Evolutionary conservation across 2,888 invertebrate species (phyloP), one percentile per base, ranked within the genome.

Genomic region (Ametastegia equiseti): DNA sequence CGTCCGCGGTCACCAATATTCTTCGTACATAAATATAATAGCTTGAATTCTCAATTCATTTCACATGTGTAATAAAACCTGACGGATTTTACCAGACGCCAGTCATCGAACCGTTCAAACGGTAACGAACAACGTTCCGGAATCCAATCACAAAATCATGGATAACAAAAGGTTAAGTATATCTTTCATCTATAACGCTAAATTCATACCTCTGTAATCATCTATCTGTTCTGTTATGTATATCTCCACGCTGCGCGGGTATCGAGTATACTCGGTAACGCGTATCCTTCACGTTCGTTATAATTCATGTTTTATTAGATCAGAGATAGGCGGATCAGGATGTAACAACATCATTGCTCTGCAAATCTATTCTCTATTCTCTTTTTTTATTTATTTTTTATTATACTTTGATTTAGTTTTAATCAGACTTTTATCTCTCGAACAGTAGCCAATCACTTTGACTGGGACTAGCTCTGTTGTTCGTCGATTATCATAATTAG

Each of bases 131-230:
- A 67, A 11, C 67, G 27, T 4, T 23, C 19, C 39, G 2, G 39
- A n/a, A 19, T n/a, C 15, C 19, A 54, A 54, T 30, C 71, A 47
- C 30, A 71, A 45, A 42, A 54, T 54, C n/a, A 75, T 75, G 75
- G 75, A 75, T 19, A n/a, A n/a, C n/a, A 75, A 75, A 75, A 75
- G 75, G 75, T 75, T 75, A 75, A 75, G 75, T 75, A 75, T 15
- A 30, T 13, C 33, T 54, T 54, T 54, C 33, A 11, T 45, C 39
- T 30, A 5, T 9, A 2, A 19, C 39, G n/a, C n/a, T n/a, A n/a
- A n/a, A n/a, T 50, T 39, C 36, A 23, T 7, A 42, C 23, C n/a
- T n/a, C n/a, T n/a, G 13, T 27, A 73, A 47, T 45, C 42, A 73
- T 30, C n/a, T 13, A 15, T 47, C 27, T 27, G 13, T 36, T 71